These are phyloP conservation scores for Atractosteus spatula DNA, from an alignment of 2,113 vertebrate species.

Conservation along the genomic window DNA sequence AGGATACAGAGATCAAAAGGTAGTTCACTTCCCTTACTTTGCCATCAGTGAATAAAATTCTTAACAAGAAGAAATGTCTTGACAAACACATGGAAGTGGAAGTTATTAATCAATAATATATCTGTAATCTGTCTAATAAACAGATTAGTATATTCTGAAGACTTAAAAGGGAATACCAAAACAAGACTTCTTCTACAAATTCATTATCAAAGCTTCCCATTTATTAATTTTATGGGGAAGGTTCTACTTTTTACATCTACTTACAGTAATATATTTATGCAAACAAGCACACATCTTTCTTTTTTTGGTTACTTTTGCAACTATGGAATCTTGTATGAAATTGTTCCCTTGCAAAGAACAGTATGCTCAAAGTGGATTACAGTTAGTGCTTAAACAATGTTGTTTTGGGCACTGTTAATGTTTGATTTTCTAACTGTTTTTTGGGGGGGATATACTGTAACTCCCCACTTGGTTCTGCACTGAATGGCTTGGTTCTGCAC, in stretches of 20 bases:
- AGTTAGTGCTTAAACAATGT: too few relatives aligned
- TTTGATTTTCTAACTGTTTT: too few relatives aligned
- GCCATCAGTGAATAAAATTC: conserved; percentile 40
- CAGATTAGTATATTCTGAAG: conserved; percentile 66
- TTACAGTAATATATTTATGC: conserved; percentile 29
- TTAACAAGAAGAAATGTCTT: conserved; percentile 36
- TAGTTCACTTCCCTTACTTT: conserved; percentile 62
- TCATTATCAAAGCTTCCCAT: conserved; percentile 14
- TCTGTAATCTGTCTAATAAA: conserved; percentile 57
- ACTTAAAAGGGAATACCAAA: conserved; percentile 70
- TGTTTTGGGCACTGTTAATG: too few relatives aligned
- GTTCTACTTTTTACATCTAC: too few relatives aligned
- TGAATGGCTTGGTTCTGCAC: too few relatives aligned
- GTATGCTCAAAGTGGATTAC: too few relatives aligned
- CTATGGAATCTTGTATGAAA: not conserved
- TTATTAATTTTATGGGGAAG: not conserved
- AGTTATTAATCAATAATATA: conserved; percentile 52
- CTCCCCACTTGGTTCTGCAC: too few relatives aligned
- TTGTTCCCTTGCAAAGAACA: too few relatives aligned
- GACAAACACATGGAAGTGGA: conserved; percentile 53
- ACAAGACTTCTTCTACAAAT: conserved; percentile 61
- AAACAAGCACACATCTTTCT: not conserved
- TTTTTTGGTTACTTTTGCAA: not conserved
- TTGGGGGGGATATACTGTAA: too few relatives aligned
- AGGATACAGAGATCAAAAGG: conserved; percentile 52